Evolutionary conservation across 2,113 vertebrate genomes (phyloP).

Genomic region (Archilochus colubris): DNA sequence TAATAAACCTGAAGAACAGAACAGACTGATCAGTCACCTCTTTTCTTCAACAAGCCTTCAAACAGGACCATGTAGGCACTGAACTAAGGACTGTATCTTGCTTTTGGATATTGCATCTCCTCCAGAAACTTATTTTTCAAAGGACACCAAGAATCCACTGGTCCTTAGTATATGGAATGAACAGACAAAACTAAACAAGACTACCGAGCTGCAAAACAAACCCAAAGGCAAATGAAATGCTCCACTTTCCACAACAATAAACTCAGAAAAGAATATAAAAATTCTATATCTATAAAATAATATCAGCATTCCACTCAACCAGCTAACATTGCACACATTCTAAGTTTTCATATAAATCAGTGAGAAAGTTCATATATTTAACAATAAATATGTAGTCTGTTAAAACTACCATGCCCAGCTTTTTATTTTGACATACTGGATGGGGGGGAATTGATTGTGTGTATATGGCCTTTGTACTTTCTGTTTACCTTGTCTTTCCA

Average conservation of each 20-base stretch:
- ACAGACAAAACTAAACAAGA: background rate
- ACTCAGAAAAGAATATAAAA: background rate
- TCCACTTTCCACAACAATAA: background rate
- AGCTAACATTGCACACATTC: background rate
- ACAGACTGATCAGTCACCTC: background rate
- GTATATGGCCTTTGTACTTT: background rate
- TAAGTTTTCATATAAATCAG: background rate
- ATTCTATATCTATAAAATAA: background rate
- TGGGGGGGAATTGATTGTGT: background rate
- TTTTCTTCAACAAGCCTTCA: background rate
- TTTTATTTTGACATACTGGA: background rate
- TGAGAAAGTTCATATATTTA: background rate
- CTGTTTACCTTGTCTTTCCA: background rate
- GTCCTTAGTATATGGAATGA: background rate
- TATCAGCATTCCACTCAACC: background rate
- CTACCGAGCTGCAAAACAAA: conserved; percentile 3
- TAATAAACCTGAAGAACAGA: background rate
- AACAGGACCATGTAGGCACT: background rate
- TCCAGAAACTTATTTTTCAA: background rate
- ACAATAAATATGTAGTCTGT: background rate
- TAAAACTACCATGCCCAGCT: background rate
- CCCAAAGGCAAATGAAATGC: background rate
- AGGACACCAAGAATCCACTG: background rate
- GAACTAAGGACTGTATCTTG: background rate
- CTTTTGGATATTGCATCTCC: background rate